Percentiles rank a stretch among this genome's conserved stretches.
Conservation (phyloP, 1,140 invertebrate genomes). For the Araneus ventricosus region DNA sequence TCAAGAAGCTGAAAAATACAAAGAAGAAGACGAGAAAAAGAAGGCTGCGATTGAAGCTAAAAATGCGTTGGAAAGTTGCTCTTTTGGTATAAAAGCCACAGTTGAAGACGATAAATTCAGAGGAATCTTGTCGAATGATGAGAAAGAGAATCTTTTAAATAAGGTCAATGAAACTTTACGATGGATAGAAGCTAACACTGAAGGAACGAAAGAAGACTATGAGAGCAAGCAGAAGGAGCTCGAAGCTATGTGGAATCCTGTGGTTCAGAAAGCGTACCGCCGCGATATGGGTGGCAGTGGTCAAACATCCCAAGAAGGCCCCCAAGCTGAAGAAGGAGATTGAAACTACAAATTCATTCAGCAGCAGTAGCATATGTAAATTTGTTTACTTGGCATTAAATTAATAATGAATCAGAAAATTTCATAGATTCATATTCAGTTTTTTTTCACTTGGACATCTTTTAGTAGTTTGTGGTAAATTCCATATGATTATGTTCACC, state of each 20-base stretch:
- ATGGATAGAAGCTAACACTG: conserved; percentile 86
- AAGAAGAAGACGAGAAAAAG: conserved; percentile 86
- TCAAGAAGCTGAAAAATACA: conserved; percentile 83
- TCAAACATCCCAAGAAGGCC: conserved; percentile 80
- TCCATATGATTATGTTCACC: no score
- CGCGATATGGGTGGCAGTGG: conserved; percentile 86
- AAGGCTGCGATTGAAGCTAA: conserved; percentile 91
- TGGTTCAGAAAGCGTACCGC: neutral
- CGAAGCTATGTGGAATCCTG: neutral
- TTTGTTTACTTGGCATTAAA: neutral
- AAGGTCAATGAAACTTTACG: conserved; percentile 83
- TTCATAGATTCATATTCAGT: neutral
- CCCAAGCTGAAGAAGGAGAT: conserved; percentile 77
- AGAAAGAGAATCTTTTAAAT: conserved; percentile 81
- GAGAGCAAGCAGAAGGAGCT: conserved; percentile 84
- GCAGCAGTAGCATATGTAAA: neutral
- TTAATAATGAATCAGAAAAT: neutral
- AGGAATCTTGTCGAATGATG: conserved; percentile 82
- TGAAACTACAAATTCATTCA: neutral
- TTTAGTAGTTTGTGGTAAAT: no score
- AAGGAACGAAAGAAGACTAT: conserved; percentile 89
- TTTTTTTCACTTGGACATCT: no score
- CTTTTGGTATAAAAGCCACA: conserved; percentile 98
- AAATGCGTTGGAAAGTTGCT: conserved; percentile 95
- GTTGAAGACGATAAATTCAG: conserved; percentile 85